Evolutionary conservation across 2,113 vertebrate species (phyloP).

Genomic region (Pelmatolapia mariae): DNA sequence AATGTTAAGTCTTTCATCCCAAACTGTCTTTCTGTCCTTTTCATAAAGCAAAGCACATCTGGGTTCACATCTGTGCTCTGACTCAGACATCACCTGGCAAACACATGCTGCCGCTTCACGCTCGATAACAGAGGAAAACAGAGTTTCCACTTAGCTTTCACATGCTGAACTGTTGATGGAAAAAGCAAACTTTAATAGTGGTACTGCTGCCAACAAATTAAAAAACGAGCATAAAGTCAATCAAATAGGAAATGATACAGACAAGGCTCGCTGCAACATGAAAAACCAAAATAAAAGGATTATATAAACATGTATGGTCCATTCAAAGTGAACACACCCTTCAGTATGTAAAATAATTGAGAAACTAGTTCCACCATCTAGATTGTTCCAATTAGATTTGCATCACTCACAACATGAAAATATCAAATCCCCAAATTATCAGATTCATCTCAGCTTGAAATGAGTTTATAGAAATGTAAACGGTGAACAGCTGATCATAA

Average conservation of each 20-base stretch:
- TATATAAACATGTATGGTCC: background rate
- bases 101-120: conserved; percentile 7
- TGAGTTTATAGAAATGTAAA: background rate
- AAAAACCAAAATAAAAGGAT: background rate
- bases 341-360: background rate
- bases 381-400: background rate
- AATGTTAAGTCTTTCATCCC: background rate
- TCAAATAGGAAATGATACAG: background rate
- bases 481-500: background rate
- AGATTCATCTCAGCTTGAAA: background rate
- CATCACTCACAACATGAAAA: background rate
- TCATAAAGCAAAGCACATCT: background rate
- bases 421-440: background rate
- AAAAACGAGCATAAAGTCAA: background rate
- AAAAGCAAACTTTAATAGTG: background rate
- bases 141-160: background rate
- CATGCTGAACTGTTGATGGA: background rate
- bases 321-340: background rate
- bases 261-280: background rate
- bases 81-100: conserved; percentile 29
- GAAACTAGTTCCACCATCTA: background rate
- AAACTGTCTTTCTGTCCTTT: background rate
- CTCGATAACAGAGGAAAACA: background rate
- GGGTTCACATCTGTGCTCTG: conserved; percentile 23
- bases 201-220: background rate